A percentile compares a stretch with the other conserved stretches of the same genome.
phyloP scores from a whole-genome alignment of 1,140 invertebrate genomes.

The Lucilia cuprina region DNA sequence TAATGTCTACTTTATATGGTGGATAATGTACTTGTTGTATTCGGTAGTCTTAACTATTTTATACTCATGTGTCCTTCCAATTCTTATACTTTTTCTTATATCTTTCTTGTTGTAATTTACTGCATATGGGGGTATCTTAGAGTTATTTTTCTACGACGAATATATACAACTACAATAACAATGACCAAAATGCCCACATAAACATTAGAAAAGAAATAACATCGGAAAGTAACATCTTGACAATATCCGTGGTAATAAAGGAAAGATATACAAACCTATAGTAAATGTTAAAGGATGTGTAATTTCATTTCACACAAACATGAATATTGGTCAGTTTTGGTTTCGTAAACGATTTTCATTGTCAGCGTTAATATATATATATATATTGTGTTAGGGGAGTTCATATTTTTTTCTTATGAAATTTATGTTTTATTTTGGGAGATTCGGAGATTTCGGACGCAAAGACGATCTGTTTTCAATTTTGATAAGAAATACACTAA shows the following conservation, averaged over 20 bases:
- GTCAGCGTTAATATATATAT: neutral
- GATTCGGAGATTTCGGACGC: no score
- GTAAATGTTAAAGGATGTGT: no score
- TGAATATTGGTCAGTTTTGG: neutral
- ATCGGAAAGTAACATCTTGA: constrained; percentile 27
- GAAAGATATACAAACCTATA: neutral
- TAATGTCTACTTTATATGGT: constrained; percentile 35
- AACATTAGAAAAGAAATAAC: neutral
- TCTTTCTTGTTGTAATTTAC: constrained; percentile 16
- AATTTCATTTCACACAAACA: no score
- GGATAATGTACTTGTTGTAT: constrained; percentile 27
- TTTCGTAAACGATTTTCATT: neutral
- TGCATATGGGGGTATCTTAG: constrained; percentile 27
- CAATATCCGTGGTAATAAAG: constrained; percentile 27
- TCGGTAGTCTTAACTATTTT: neutral
- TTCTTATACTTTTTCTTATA: neutral
- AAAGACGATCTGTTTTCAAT: no score
- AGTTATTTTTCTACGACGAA: constrained; percentile 20
- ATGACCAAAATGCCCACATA: neutral
- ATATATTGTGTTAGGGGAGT: no score
- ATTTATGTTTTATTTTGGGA: no score
- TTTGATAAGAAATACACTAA: no score
- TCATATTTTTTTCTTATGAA: no score
- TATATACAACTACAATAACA: no score
- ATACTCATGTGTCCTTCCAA: neutral